Evolutionary conservation across 2,888 invertebrate genomes (phyloP).

Genomic region (Ormyrus thymus): DNA sequence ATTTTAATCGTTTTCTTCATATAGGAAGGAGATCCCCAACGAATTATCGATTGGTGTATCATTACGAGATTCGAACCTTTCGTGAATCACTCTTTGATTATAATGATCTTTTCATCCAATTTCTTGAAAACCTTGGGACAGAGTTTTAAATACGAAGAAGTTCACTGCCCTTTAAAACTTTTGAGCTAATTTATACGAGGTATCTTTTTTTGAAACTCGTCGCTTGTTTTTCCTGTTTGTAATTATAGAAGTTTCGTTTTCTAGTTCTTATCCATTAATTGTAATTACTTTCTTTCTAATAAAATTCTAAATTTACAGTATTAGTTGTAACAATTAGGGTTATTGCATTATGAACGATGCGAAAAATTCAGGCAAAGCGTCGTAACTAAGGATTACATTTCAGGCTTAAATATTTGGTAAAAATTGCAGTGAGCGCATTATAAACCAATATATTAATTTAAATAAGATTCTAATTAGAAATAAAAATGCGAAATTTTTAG

Average conservation of each 20-base stretch:
- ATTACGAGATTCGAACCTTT: background rate
- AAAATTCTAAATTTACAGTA: too few species aligned
- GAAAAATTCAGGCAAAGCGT: background rate
- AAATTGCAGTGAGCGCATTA: background rate
- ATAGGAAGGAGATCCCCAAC: background rate
- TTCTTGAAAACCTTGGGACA: slow-evolving; percentile 37
- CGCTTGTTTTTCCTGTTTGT: background rate
- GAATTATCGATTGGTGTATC: background rate
- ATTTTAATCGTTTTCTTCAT: background rate
- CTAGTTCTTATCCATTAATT: too few species aligned
- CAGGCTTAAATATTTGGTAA: background rate
- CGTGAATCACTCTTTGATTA: slow-evolving; percentile 8
- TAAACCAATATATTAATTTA: background rate
- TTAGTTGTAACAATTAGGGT: too few species aligned
- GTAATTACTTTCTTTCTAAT: too few species aligned
- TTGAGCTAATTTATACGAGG: slow-evolving; percentile 49
- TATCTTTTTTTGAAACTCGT: too few species aligned
- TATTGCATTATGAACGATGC: too few species aligned
- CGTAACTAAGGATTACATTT: background rate
- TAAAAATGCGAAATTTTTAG: background rate
- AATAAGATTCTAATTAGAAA: slow-evolving; percentile 18
- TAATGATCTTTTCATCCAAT: background rate
- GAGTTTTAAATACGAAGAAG: slow-evolving; percentile 55
- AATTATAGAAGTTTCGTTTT: too few species aligned
- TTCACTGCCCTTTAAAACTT: slow-evolving; percentile 57